Conservation (phyloP, 2,113 vertebrate genomes). For the Acanthochromis polyacanthus region DNA sequence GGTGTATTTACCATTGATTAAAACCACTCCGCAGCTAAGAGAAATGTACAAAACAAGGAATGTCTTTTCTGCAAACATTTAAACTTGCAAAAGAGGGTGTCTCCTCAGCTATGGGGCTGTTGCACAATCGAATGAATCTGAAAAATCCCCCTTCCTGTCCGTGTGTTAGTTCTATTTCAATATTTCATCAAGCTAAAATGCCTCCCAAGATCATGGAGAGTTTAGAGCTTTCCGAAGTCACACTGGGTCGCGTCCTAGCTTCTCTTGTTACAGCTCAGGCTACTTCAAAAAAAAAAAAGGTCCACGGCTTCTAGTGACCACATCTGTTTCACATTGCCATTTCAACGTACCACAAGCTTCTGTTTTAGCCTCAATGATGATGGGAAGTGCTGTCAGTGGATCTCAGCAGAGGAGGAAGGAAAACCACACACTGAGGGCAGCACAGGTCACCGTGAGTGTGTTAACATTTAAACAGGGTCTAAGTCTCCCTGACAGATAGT, state of each 20-base stretch:
- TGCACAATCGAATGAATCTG: conserved; percentile 42
- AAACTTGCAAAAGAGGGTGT: conserved; percentile 25
- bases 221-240: conserved; percentile 25
- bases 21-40: not conserved
- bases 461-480: conserved; percentile 48
- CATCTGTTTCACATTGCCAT: conserved; percentile 75
- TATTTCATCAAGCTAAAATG: conserved; percentile 20
- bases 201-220: conserved; percentile 8
- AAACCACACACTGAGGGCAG: conserved; percentile 48
- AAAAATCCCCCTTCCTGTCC: not conserved
- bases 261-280: conserved; percentile 43
- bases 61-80: not conserved
- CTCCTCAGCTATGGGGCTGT: conserved; percentile 9
- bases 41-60: conserved; percentile 12
- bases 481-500: conserved; percentile 4
- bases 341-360: conserved; percentile 69
- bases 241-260: conserved; percentile 38
- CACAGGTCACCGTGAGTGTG: conserved; percentile 49
- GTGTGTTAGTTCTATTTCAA: conserved; percentile 6
- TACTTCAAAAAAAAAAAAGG: conserved; percentile 10
- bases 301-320: conserved; percentile 42
- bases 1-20: not conserved
- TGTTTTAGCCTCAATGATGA: conserved; percentile 70
- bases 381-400: conserved; percentile 56
- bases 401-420: conserved; percentile 48